A percentile compares a stretch with the other conserved stretches of the same genome.
These are phyloP conservation scores for Cyclophora albipunctata DNA, from an alignment of 2,888 invertebrate species.

Conservation along the genomic window DNA sequence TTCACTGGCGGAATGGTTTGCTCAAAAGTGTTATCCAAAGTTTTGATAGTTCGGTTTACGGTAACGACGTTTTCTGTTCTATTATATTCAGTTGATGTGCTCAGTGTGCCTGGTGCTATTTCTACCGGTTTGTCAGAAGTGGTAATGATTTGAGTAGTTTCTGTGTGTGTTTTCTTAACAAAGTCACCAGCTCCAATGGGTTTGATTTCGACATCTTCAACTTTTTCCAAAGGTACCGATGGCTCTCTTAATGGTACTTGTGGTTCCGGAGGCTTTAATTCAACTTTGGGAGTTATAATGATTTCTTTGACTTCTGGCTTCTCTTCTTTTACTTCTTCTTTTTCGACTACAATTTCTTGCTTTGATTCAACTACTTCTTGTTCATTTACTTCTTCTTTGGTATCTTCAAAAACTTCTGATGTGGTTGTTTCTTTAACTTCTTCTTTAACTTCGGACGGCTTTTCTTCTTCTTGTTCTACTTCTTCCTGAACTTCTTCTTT, in stretches of 20 bases:
- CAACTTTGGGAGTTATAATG: constrained; percentile 12
- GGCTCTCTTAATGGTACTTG: constrained; percentile 54
- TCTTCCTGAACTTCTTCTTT: constrained; percentile 12
- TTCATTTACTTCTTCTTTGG: constrained; percentile 8
- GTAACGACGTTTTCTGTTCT: constrained; percentile 64
- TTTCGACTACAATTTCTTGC: constrained; percentile 18
- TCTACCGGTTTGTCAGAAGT: constrained; percentile 43
- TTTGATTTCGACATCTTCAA: constrained; percentile 66
- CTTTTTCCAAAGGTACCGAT: constrained; percentile 61
- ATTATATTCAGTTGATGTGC: constrained; percentile 48
- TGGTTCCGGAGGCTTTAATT: constrained; percentile 22
- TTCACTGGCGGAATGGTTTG: constrained; percentile 52
- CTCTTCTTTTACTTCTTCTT: constrained; percentile 18
- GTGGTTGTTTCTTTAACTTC: constrained; percentile 1
- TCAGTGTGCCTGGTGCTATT: constrained; percentile 11
- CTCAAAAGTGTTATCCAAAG: constrained; percentile 56
- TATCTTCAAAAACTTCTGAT: constrained; percentile 11
- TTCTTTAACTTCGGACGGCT: constrained; percentile 17
- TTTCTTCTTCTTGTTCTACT: constrained; percentile 20
- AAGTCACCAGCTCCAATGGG: constrained; percentile 57
- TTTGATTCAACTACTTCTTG: constrained; percentile 17
- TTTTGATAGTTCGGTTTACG: constrained; percentile 62
- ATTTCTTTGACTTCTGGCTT: constrained; percentile 22
- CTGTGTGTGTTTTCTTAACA: constrained; percentile 51
- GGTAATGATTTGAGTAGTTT: constrained; percentile 60